These are phyloP conservation scores for Amphipyra tragopoginis DNA, from an alignment of 2,888 invertebrate genomes.

Conservation along the genomic window DNA sequence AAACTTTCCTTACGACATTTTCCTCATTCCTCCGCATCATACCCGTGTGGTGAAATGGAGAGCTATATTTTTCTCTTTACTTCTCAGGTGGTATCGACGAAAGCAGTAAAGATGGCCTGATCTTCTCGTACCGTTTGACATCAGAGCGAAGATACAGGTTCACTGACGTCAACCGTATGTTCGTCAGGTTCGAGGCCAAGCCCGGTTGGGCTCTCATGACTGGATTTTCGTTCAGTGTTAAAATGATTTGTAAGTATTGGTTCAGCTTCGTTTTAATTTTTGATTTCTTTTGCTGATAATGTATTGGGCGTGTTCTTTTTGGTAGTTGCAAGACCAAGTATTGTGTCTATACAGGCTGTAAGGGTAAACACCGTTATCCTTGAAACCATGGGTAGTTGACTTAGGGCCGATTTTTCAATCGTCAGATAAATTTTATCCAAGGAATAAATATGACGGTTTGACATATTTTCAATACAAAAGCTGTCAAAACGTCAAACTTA, in stretches of 20 bases:
- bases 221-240: constrained; percentile 78
- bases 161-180: constrained; percentile 75
- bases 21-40: too few relatives aligned
- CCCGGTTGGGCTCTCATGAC: constrained; percentile 58
- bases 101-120: constrained; percentile 70
- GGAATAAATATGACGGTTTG: too few relatives aligned
- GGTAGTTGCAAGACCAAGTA: too few relatives aligned
- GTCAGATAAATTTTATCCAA: too few relatives aligned
- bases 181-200: constrained; percentile 75
- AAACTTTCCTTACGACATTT: too few relatives aligned
- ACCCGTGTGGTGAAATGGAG: background rate
- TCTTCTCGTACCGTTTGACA: constrained; percentile 76
- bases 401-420: too few relatives aligned
- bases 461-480: too few relatives aligned
- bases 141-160: constrained; percentile 74
- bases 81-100: constrained; percentile 75
- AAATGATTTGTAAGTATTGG: constrained; percentile 76
- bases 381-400: too few relatives aligned
- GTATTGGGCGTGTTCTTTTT: too few relatives aligned
- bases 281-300: background rate
- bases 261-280: background rate
- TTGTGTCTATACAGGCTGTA: too few relatives aligned
- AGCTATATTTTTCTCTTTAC: background rate
- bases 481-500: too few relatives aligned
- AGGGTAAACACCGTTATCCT: too few relatives aligned